phyloP scores from a whole-genome alignment of 2,888 invertebrate species.

The Antheraea yamamai region DNA sequence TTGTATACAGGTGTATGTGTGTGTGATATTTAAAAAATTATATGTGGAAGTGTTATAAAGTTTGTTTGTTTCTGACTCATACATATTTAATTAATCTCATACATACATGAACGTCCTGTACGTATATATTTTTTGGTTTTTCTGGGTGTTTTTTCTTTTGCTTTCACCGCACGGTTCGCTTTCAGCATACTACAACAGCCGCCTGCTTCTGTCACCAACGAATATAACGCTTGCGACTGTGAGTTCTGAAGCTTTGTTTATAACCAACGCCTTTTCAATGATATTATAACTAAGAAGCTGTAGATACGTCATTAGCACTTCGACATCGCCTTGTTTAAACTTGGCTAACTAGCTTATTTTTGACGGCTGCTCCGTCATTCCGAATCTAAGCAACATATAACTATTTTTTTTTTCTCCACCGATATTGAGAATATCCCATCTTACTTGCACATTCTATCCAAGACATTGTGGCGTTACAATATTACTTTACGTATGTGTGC shows the following conservation, averaged over 20 bases:
- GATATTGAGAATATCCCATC: too few species aligned
- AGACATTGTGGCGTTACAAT: too few species aligned
- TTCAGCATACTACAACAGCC: slow-evolving; percentile 47
- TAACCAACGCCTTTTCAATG: neutral
- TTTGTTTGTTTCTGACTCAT: too few species aligned
- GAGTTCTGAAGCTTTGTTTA: slow-evolving; percentile 35
- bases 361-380: too few species aligned
- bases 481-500: too few species aligned
- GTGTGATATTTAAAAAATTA: neutral
- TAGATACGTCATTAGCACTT: too few species aligned
- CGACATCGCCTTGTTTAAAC: too few species aligned
- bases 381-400: too few species aligned
- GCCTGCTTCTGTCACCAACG: slow-evolving; percentile 29
- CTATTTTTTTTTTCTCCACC: too few species aligned
- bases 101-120: neutral
- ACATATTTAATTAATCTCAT: neutral
- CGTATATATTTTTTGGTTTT: neutral
- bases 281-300: too few species aligned
- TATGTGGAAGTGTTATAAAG: neutral
- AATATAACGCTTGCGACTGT: slow-evolving; percentile 37
- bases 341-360: too few species aligned
- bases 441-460: too few species aligned
- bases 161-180: slow-evolving; percentile 32
- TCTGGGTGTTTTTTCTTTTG: slow-evolving; percentile 1
- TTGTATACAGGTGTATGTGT: neutral